These are phyloP conservation scores for Lutjanus argentimaculatus DNA, from an alignment of 2,797 vertebrate species.

Conservation along the genomic window DNA sequence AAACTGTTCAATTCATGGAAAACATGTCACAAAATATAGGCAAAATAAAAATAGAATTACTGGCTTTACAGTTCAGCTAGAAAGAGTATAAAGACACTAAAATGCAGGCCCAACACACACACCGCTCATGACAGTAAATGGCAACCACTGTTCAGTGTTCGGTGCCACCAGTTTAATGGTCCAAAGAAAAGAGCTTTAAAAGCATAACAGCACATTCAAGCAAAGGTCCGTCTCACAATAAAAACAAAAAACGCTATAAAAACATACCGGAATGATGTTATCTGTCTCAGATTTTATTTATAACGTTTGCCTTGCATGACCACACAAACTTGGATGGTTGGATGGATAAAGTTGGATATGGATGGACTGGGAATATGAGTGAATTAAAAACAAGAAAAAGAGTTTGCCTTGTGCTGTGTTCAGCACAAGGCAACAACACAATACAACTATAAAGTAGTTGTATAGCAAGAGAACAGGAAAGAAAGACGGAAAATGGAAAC, in stretches of 20 bases:
- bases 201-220: conserved; percentile 17
- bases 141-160: conserved; percentile 16
- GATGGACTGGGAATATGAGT: conserved; percentile 5
- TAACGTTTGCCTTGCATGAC: background rate
- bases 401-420: background rate
- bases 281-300: conserved; percentile 30
- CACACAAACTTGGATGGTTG: conserved; percentile 3
- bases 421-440: background rate
- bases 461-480: background rate
- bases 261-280: conserved; percentile 9
- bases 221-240: conserved; percentile 22
- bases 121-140: conserved; percentile 15
- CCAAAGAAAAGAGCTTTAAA: conserved; percentile 34
- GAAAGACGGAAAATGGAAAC: background rate
- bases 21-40: conserved; percentile 3
- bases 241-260: conserved; percentile 19
- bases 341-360: background rate
- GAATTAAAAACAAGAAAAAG: background rate
- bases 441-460: background rate
- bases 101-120: background rate
- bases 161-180: conserved; percentile 35
- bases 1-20: background rate
- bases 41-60: background rate
- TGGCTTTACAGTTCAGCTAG: background rate
- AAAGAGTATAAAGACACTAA: background rate